These are phyloP conservation scores for Pelobates cultripes DNA, from an alignment of 2,797 vertebrate species.

Conservation along the genomic window DNA sequence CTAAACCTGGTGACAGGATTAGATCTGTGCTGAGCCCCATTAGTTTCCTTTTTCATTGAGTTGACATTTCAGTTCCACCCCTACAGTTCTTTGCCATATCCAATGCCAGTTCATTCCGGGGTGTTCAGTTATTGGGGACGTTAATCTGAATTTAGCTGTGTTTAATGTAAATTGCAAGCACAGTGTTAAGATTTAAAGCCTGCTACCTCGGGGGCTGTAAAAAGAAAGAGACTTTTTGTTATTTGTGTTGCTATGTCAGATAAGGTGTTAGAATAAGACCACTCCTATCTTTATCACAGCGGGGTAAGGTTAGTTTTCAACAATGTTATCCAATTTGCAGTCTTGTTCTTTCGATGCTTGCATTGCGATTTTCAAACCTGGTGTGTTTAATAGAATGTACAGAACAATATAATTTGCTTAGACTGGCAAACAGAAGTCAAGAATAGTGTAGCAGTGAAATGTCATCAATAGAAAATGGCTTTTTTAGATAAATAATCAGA, in stretches of 20 bases:
- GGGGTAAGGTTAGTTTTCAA: slow-evolving; percentile 37
- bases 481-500: slow-evolving; percentile 51
- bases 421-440: slow-evolving; percentile 31
- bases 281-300: slow-evolving; percentile 50
- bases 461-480: slow-evolving; percentile 41
- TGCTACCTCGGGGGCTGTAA: slow-evolving; percentile 6
- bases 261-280: slow-evolving; percentile 27
- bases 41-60: not conserved
- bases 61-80: slow-evolving; percentile 4
- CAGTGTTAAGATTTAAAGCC: slow-evolving; percentile 5
- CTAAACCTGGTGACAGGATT: slow-evolving; percentile 31
- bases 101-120: not conserved
- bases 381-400: slow-evolving; percentile 3
- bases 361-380: slow-evolving; percentile 9
- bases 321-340: slow-evolving; percentile 42
- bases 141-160: too few species aligned
- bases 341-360: slow-evolving; percentile 1
- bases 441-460: slow-evolving; percentile 40
- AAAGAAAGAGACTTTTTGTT: slow-evolving; percentile 10
- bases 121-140: not conserved
- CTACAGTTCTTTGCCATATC: slow-evolving; percentile 4
- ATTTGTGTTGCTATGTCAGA: slow-evolving; percentile 9
- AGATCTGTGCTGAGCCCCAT: not conserved
- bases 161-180: slow-evolving; percentile 32
- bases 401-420: slow-evolving; percentile 45